Percentiles rank a stretch among this genome's conserved stretches.
Evolutionary conservation across 2,113 vertebrate species (phyloP).

Genomic region (Triplophysa siluroides): DNA sequence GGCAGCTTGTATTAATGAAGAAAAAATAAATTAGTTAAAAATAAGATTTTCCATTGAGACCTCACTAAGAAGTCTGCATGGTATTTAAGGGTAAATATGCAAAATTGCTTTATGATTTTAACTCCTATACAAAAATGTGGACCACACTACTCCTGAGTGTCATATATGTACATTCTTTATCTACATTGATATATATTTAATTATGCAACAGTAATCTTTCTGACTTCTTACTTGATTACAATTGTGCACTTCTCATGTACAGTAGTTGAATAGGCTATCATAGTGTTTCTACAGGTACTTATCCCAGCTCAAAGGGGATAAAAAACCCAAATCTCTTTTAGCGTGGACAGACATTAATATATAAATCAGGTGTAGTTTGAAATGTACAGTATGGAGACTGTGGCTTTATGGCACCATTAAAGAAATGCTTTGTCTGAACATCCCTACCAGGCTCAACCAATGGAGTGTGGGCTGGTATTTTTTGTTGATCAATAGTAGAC

Average conservation of each 20-base stretch:
- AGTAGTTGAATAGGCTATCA: background rate
- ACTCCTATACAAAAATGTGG: conserved; percentile 41
- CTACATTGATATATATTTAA: conserved; percentile 35
- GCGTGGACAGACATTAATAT: no score
- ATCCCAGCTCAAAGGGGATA: no score
- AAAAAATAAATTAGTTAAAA: conserved; percentile 29
- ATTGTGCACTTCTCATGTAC: background rate
- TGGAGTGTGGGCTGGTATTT: no score
- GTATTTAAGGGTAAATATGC: conserved; percentile 40
- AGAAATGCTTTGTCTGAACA: no score
- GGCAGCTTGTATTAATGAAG: conserved; percentile 27
- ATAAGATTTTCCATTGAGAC: conserved; percentile 6
- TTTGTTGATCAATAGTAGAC: no score
- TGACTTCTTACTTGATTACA: background rate
- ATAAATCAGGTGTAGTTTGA: no score
- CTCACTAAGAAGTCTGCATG: conserved; percentile 30
- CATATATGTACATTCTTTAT: conserved; percentile 50
- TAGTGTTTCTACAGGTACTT: background rate
- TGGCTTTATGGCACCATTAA: no score
- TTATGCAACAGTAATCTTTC: conserved; percentile 7
- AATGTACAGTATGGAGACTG: no score
- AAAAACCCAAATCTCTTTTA: no score
- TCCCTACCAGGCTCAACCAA: no score
- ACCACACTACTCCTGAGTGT: conserved; percentile 47
- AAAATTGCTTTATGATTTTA: conserved; percentile 36